phyloP scores from a whole-genome alignment of 2,888 invertebrate species.

The Elmis aenea region DNA sequence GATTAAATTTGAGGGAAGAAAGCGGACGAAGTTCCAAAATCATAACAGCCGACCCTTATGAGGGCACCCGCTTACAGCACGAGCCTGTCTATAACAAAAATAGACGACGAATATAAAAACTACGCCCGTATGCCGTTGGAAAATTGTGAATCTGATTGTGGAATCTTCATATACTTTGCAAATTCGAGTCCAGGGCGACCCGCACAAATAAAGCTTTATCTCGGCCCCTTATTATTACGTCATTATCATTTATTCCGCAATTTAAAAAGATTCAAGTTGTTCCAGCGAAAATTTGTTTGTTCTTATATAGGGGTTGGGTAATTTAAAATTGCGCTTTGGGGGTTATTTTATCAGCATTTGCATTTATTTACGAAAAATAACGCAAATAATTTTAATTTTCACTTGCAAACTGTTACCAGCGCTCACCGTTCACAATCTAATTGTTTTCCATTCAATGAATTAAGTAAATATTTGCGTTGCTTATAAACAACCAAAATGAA shows the following conservation, averaged over 20 bases:
- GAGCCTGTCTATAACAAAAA: conserved; percentile 15
- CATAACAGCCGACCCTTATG: conserved; percentile 18
- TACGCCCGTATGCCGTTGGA: conserved; percentile 20
- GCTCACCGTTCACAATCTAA: neutral
- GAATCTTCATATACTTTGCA: conserved; percentile 19
- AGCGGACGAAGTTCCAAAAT: no score
- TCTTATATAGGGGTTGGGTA: conserved; percentile 14
- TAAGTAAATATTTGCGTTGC: no score
- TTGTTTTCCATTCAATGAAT: conserved; percentile 1
- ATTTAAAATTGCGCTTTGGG: conserved; percentile 10
- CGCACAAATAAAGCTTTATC: conserved; percentile 22
- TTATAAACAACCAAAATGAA: no score
- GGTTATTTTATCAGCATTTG: conserved; percentile 4
- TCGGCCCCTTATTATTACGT: conserved; percentile 27
- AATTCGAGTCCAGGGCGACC: conserved; percentile 13
- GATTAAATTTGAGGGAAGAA: no score
- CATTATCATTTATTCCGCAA: conserved; percentile 28
- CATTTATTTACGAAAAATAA: conserved; percentile 5
- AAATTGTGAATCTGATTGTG: conserved; percentile 22
- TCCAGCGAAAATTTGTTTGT: conserved; percentile 17
- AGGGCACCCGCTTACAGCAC: conserved; percentile 17
- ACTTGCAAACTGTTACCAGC: no score
- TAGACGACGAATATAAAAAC: conserved; percentile 20
- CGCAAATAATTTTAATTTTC: no score
- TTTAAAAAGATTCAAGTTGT: conserved; percentile 26